Evolutionary conservation across 2,888 invertebrate species (phyloP).

Genomic region (Liopterus haemorrhoidalis): DNA sequence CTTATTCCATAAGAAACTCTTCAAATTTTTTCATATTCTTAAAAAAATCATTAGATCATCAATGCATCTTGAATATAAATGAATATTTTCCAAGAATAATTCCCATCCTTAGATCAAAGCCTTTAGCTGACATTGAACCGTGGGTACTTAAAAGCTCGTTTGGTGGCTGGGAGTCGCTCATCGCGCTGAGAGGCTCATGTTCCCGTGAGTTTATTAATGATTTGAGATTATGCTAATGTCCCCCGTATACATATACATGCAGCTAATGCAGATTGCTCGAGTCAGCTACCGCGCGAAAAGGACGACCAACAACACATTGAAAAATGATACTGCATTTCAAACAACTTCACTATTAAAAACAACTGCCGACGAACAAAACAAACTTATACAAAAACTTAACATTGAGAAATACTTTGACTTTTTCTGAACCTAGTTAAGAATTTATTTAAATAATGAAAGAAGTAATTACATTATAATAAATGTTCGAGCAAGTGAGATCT

Average conservation of each 20-base stretch:
- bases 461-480: too few species aligned
- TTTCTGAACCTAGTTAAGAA: too few species aligned
- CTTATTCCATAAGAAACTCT: too few species aligned
- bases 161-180: slow-evolving; percentile 35
- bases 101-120: not conserved
- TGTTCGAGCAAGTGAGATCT: too few species aligned
- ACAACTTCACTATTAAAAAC: slow-evolving; percentile 21
- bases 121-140: slow-evolving; percentile 10
- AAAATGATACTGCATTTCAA: slow-evolving; percentile 19
- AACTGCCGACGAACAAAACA: slow-evolving; percentile 18
- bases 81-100: too few species aligned
- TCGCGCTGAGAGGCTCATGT: slow-evolving; percentile 28
- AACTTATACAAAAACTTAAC: too few species aligned
- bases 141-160: slow-evolving; percentile 29
- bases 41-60: too few species aligned
- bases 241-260: slow-evolving; percentile 44
- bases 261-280: slow-evolving; percentile 9
- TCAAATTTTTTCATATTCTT: too few species aligned
- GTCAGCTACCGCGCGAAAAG: slow-evolving; percentile 10
- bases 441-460: too few species aligned
- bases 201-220: slow-evolving; percentile 39
- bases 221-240: slow-evolving; percentile 45
- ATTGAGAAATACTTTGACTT: too few species aligned
- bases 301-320: slow-evolving; percentile 15
- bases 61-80: too few species aligned